phyloP scores from a whole-genome alignment of 2,888 invertebrate species.

The Chaitophorus viminalis region DNA sequence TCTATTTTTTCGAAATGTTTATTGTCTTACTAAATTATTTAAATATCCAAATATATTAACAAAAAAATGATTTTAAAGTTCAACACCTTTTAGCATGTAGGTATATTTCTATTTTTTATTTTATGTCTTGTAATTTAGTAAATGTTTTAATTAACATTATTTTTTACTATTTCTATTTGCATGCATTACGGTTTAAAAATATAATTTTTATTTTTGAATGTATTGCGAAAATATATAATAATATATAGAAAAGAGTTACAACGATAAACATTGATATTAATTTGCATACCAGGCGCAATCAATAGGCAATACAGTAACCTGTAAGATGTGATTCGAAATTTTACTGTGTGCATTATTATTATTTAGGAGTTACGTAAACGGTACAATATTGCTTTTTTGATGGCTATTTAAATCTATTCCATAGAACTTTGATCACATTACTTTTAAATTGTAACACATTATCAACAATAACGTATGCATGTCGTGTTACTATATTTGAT shows the following conservation, averaged over 20 bases:
- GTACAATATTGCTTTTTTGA: background rate
- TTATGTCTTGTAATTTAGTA: background rate
- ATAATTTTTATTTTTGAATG: too few species aligned
- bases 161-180: background rate
- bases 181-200: background rate
- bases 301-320: constrained; percentile 17
- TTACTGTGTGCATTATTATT: background rate
- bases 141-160: background rate
- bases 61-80: background rate
- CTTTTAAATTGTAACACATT: too few species aligned
- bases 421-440: too few species aligned
- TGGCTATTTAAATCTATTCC: background rate
- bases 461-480: too few species aligned
- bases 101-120: constrained; percentile 40
- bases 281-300: background rate
- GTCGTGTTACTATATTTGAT: too few species aligned
- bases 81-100: background rate
- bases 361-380: background rate
- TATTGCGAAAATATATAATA: too few species aligned
- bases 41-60: background rate
- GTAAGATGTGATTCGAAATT: constrained; percentile 5
- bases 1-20: background rate
- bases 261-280: background rate
- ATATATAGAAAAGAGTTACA: too few species aligned
- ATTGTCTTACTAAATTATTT: too few species aligned